Conservation (phyloP, 2,888 invertebrate genomes). For the Belgica antarctica region DNA sequence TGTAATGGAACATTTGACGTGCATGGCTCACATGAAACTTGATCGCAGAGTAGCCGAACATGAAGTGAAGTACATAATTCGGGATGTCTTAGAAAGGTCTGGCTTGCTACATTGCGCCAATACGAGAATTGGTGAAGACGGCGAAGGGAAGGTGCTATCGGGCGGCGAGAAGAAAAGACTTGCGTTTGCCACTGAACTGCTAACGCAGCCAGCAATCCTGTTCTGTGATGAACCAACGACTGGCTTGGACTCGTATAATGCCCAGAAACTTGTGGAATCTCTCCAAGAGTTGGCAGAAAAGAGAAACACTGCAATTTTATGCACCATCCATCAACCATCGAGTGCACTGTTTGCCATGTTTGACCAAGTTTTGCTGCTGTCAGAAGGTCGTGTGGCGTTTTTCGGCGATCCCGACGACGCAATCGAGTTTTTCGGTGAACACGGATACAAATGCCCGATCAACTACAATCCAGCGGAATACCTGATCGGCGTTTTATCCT, state of each 20-base stretch:
- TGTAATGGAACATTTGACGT: slow-evolving; percentile 80
- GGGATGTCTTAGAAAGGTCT: slow-evolving; percentile 68
- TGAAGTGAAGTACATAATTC: slow-evolving; percentile 66
- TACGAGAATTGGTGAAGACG: slow-evolving; percentile 74
- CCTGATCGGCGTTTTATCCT: slow-evolving; percentile 78
- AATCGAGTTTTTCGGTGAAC: slow-evolving; percentile 63
- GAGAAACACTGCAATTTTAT: slow-evolving; percentile 80
- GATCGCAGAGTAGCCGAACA: slow-evolving; percentile 64
- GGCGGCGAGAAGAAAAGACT: slow-evolving; percentile 92
- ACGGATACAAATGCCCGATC: slow-evolving; percentile 71
- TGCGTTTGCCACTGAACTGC: slow-evolving; percentile 87
- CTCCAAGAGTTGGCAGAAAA: slow-evolving; percentile 65
- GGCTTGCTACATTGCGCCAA: slow-evolving; percentile 69
- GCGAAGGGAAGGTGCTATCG: slow-evolving; percentile 77
- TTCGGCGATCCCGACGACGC: slow-evolving; percentile 70
- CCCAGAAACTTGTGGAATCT: slow-evolving; percentile 74
- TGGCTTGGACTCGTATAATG: slow-evolving; percentile 79
- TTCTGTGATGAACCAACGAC: slow-evolving; percentile 96
- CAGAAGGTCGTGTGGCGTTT: slow-evolving; percentile 83
- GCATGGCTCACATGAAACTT: slow-evolving; percentile 66
- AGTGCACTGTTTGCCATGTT: slow-evolving; percentile 83
- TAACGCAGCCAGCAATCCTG: slow-evolving; percentile 86
- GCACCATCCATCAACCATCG: slow-evolving; percentile 93
- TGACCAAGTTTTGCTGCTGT: slow-evolving; percentile 73
- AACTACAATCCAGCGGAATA: slow-evolving; percentile 90